Percentiles rank a stretch among this genome's conserved stretches.
Evolutionary conservation across 64 coral and sea anemone species (phyloP).

Genomic region (Stylophora pistillata): DNA sequence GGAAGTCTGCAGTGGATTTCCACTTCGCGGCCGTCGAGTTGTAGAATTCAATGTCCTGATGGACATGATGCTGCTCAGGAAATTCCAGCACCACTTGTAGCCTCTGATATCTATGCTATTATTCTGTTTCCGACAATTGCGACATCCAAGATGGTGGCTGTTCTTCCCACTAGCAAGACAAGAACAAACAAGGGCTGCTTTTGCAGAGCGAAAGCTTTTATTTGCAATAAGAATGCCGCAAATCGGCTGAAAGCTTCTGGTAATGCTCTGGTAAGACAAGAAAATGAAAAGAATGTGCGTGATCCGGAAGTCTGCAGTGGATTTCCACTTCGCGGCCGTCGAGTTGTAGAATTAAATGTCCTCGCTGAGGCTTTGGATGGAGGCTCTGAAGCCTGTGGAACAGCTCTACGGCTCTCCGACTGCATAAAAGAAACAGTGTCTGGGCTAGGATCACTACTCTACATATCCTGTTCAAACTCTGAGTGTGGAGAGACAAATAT

Average conservation of each 20-base stretch:
- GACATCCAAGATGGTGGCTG: neutral
- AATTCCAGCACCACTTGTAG: neutral
- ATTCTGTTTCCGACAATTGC: too few relatives aligned
- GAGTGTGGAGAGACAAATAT: neutral
- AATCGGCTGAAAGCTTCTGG: neutral
- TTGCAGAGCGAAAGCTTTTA: neutral
- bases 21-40: too few relatives aligned
- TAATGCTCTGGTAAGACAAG: neutral
- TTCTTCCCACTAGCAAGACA: neutral
- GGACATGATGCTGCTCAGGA: neutral
- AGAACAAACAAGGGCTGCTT: neutral
- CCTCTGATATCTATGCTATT: too few relatives aligned
- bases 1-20: too few relatives aligned
- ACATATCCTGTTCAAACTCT: neutral
- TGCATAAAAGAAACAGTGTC: neutral
- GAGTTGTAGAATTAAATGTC: constrained; percentile 3
- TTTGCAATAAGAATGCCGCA: neutral
- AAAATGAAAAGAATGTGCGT: neutral
- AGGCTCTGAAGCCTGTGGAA: neutral
- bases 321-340: neutral
- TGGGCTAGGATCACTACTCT: constrained; percentile 18
- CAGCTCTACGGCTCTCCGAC: neutral
- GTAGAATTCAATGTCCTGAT: neutral
- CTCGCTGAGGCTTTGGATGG: neutral
- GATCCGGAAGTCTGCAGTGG: neutral